Base-by-base conservation (phyloP, 2,113 vertebrate genomes). In the Brachyhypopomus gauderio region DNA sequence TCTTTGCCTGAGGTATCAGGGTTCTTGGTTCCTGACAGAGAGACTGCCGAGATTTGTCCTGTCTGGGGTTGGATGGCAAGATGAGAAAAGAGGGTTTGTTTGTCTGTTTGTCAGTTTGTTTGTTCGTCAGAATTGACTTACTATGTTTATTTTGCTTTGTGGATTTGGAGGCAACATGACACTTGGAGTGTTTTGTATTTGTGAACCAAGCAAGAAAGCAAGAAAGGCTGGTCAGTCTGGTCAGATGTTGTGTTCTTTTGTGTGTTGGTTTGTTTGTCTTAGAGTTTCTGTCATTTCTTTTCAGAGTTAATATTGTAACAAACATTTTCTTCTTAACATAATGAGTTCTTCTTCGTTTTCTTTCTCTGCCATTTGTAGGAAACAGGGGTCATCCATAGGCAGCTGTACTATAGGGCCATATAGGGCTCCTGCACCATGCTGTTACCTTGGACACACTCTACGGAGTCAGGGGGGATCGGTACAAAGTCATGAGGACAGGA, bases 1-100 rank as follows among this genome's bases (percentile, higher is more conserved):
- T 59, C 30, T 22, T 78, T 62, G 60, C 71, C 81, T 22, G 72
- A 30, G 60, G 62, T 52, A 0, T 2, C 73, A 3, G 27, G 36
- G 19, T 55, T 27, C 73, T 66, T 55, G 38, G 12, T 78, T 14
- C 8, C 12, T 73, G 58, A 59, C 66, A 55, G 27, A 63, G 67
- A 27, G 27, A 34, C 59, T 62, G 27, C 2, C 30, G 63, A 77
- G 60, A 75, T 69, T 55, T 59, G 72, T 74, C 73, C 73, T 62
- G 27, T 30, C 52, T 22, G n/a, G 25, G 25, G 2, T 74, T 74
- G 55, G 19, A 79, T 3, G 72, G 34, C 55, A 72, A 79, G 64
- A 20, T 72, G n/a, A 87, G 79, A 38, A 38, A 76, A 20, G 34
- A 14, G 12, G 9, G 45, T 52, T 52, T 38, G 67, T 38, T 45